phyloP scores from a whole-genome alignment of 2,797 vertebrate genomes.

The Petrocephalus sullivani region DNA sequence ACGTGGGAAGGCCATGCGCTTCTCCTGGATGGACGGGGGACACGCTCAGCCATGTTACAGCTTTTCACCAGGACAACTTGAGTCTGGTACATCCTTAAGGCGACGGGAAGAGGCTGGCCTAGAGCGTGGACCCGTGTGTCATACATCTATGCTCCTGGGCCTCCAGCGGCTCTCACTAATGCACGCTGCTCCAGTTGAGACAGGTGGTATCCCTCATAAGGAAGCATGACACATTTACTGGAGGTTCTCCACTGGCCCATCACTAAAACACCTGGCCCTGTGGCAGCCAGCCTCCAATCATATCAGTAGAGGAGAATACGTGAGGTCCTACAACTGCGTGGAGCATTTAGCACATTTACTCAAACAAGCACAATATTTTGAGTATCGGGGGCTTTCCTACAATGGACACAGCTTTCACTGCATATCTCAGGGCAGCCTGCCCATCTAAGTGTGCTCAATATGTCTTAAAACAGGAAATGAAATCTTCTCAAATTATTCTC shows the following conservation, averaged over 20 bases:
- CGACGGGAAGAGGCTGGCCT: not conserved
- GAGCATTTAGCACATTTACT: not conserved
- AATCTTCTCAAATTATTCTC: not conserved
- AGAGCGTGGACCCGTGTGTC: not conserved
- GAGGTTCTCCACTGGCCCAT: not conserved
- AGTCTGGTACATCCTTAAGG: not conserved
- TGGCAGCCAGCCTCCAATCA: not conserved
- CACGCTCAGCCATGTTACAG: not conserved
- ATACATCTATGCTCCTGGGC: not conserved
- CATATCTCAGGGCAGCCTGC: not conserved
- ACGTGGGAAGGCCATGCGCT: constrained; percentile 89
- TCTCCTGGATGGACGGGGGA: constrained; percentile 69
- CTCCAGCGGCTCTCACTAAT: not conserved
- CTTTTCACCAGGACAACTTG: not conserved
- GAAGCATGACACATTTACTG: not conserved
- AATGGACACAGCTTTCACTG: not conserved
- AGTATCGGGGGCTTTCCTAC: constrained; percentile 9
- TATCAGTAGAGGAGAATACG: not conserved
- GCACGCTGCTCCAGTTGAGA: not conserved
- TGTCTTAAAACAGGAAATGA: not conserved
- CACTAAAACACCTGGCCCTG: not conserved
- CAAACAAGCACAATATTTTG: not conserved
- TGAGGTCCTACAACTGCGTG: not conserved
- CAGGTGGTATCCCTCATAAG: not conserved
- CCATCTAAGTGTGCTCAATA: not conserved